Base-by-base conservation (phyloP, 2,797 vertebrate species). In the Catostomus latipinnis region DNA sequence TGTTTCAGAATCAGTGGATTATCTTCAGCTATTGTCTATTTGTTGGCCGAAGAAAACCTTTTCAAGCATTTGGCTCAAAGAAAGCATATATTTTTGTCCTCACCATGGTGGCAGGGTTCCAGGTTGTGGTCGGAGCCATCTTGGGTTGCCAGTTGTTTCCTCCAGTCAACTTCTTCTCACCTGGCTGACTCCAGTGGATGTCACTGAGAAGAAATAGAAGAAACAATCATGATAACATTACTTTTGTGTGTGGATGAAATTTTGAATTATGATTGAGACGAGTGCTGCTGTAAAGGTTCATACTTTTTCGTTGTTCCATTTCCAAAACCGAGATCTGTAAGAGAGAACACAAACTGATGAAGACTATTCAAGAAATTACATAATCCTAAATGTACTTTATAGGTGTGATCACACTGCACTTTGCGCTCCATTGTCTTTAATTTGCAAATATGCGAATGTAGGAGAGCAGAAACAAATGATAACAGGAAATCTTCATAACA, bases 111-210 rank as follows among this genome's bases (percentile, higher is more conserved):
- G 96, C 94, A 83, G 96, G 95, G n/a, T 95, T 98, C 97, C 97
- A 98, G 5, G 97, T 97, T 82, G 97, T 98, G 71, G 96, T 96
- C 2, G 96, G 96, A 61, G 96, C 96, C 4, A 92, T 93, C 92
- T 96, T 98, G 88, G 96, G 96, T 82, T 97, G 96, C 97, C 97
- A 98, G 90, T 97, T 98, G 87, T 89, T 96, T 87, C 97, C 97
- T 86, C 97, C 97, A 5, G 97, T 98, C 84, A 98, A 89, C 87
- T 94, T 98, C 93, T 96, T 98, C 89, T 98, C 97, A 82, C 97
- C 96, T 52, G 97, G 97, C 81, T 98, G 97, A 93, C 93, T 97
- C 97, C 97, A 98, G 90, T 97, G 95, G 79, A 98, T 95, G 91
- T 98, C 96, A 88, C 97, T 98, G 85, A 16, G 91, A 34, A 34